A percentile compares a stretch with the other conserved stretches of the same genome.
Evolutionary conservation across 1,140 invertebrate species (phyloP).

Genomic region (Drosophila rhopaloa): DNA sequence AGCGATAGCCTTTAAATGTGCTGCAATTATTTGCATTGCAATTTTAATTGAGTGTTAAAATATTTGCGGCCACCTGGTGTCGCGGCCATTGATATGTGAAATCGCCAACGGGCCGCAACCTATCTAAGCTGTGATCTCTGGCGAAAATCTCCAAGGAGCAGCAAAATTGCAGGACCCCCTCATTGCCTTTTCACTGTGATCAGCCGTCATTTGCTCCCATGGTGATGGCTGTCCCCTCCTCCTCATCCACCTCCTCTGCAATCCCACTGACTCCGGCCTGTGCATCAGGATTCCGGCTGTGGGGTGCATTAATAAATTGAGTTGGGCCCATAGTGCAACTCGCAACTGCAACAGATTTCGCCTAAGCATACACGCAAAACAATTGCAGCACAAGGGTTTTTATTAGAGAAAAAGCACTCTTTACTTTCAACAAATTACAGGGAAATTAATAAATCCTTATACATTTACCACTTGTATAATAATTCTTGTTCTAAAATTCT

Average conservation of each 20-base stretch:
- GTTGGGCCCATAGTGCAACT: slow-evolving; percentile 57
- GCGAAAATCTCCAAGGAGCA: slow-evolving; percentile 12
- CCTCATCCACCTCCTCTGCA: not conserved
- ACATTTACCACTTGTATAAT: too few relatives aligned
- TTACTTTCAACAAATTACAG: too few relatives aligned
- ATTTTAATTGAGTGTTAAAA: slow-evolving; percentile 82
- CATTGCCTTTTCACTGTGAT: slow-evolving; percentile 1
- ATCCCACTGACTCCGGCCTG: not conserved
- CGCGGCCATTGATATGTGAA: slow-evolving; percentile 29
- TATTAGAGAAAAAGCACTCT: too few relatives aligned
- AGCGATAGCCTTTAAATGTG: slow-evolving; percentile 64
- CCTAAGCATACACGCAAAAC: not conserved
- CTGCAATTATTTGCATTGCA: slow-evolving; percentile 78
- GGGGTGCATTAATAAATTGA: slow-evolving; percentile 74
- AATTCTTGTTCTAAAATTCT: too few relatives aligned
- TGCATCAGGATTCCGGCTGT: slow-evolving; percentile 5
- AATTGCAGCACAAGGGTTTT: not conserved
- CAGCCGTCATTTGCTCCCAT: slow-evolving; percentile 35
- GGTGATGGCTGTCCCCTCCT: slow-evolving; percentile 9
- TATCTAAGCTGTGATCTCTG: slow-evolving; percentile 24
- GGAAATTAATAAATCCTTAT: too few relatives aligned
- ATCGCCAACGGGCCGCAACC: slow-evolving; percentile 13
- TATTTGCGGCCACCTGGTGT: slow-evolving; percentile 65
- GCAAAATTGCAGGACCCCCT: not conserved
- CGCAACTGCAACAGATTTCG: slow-evolving; percentile 47